Conservation (phyloP, 2,888 invertebrate species). For the Yponomeuta evonymella region DNA sequence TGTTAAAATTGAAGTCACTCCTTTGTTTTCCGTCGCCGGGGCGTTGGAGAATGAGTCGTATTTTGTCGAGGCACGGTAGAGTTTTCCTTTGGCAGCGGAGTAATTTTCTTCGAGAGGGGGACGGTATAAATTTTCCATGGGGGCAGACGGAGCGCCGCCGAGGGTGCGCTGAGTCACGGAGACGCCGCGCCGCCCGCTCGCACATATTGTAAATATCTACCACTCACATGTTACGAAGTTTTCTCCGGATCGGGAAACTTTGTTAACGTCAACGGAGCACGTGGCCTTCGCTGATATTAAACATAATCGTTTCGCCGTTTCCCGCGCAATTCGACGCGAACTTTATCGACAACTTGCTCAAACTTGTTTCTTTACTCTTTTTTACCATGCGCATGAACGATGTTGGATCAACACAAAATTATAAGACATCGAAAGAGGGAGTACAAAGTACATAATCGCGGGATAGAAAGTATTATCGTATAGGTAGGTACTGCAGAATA, state of each 20-base stretch:
- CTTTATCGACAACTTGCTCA: slow-evolving; percentile 17
- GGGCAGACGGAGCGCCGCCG: slow-evolving; percentile 73
- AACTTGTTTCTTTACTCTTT: background rate
- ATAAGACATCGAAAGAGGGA: background rate
- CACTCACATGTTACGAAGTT: slow-evolving; percentile 76
- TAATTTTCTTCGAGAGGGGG: slow-evolving; percentile 70
- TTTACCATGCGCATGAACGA: background rate
- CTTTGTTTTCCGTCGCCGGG: slow-evolving; percentile 56
- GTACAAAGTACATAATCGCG: too few relatives aligned
- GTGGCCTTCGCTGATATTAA: slow-evolving; percentile 66
- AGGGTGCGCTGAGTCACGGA: slow-evolving; percentile 73
- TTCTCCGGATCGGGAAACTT: slow-evolving; percentile 74
- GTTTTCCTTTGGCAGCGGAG: slow-evolving; percentile 35
- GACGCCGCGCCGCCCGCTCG: slow-evolving; percentile 35
- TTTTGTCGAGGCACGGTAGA: slow-evolving; percentile 40
- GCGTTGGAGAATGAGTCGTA: slow-evolving; percentile 44
- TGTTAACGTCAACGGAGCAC: slow-evolving; percentile 75
- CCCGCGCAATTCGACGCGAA: slow-evolving; percentile 33
- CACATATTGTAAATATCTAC: slow-evolving; percentile 73
- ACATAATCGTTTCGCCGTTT: slow-evolving; percentile 56
- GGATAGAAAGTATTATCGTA: too few relatives aligned
- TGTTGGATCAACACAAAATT: background rate
- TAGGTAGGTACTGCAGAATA: background rate
- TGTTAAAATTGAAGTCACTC: slow-evolving; percentile 62
- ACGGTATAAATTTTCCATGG: slow-evolving; percentile 76